A percentile compares a stretch with the other conserved stretches of the same genome.
Conservation (phyloP, 2,888 invertebrate species). For the Crocallis elinguaria region DNA sequence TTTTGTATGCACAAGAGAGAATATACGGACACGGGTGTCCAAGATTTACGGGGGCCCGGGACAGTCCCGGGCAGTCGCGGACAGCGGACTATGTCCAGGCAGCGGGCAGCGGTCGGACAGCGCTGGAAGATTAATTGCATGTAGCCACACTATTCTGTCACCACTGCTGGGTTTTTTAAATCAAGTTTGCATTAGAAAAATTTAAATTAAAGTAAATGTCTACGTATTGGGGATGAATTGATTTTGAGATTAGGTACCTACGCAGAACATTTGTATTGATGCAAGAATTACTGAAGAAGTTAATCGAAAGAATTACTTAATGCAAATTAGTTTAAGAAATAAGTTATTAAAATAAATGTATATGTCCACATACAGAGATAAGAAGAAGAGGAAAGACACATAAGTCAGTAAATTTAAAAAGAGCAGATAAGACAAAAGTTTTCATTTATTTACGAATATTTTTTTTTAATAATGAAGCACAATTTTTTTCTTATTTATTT, state of each 20-base stretch:
- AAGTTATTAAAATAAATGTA: too few relatives aligned
- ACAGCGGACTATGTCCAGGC: constrained; percentile 2
- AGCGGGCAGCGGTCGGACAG: constrained; percentile 39
- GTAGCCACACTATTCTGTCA: constrained; percentile 48
- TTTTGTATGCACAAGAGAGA: constrained; percentile 68
- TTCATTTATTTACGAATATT: too few relatives aligned
- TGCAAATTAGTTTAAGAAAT: too few relatives aligned
- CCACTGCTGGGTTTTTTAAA: constrained; percentile 67
- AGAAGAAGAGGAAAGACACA: too few relatives aligned
- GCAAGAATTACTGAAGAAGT: too few relatives aligned
- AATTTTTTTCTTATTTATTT: too few relatives aligned
- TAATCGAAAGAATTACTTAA: too few relatives aligned
- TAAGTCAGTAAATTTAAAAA: too few relatives aligned
- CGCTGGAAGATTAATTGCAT: constrained; percentile 71
- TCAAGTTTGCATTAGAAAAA: constrained; percentile 48
- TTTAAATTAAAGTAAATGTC: constrained; percentile 52
- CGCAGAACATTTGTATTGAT: too few relatives aligned
- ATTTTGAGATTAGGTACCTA: constrained; percentile 12
- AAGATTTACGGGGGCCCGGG: constrained; percentile 65
- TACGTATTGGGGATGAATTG: constrained; percentile 26
- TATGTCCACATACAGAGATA: too few relatives aligned
- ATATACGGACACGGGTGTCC: constrained; percentile 65
- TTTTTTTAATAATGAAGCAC: too few relatives aligned
- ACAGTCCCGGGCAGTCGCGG: constrained; percentile 37
- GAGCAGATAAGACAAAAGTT: too few relatives aligned